Evolutionary conservation across 2,113 vertebrate genomes (phyloP), one percentile per base, ranked within the genome.

Genomic region (Canis aureus): DNA sequence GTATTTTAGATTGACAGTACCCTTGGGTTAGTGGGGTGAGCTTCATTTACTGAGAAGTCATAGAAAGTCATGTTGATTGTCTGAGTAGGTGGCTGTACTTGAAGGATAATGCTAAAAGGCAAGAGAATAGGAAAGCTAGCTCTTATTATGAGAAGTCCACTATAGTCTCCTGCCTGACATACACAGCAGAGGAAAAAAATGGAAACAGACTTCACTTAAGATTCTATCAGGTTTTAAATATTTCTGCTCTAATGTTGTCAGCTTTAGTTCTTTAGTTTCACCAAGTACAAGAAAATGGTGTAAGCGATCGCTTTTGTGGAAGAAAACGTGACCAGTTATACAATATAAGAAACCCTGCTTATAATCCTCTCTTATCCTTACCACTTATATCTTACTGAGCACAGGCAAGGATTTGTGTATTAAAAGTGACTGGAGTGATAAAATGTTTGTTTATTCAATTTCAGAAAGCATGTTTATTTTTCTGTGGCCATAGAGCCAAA

Each of bases 1-100:
- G 90, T 98, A 98, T 98, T 98, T 98, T 97, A 98, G 97, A 98
- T 98, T 98, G 98, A 97, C 96, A 98, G 23, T 97, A 95, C 96
- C 96, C 97, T 97, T 83, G 91, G 95, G 98, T 98, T 97, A 97
- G 81, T 83, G 67, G 96, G 98, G 82, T 98, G 93, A 98, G 93
- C 93, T 98, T 98, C 98, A 97, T 97, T 98, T 97, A 97, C 98
- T 97, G 95, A 98, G 96, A 98, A 98, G 98, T 98, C 97, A 93
- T 69, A 93, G 92, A 97, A 98, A 98, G 97, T 97, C 97, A 90
- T 97, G 91, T 98, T 98, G 98, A 98, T 97, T 98, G 95, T 98
- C 98, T 98, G 97, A 98, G 97, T 97, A 98, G 97, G 98, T 99
- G 98, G 74, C 79, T 96, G 66, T 74, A 96, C 89, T 97, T 95